phyloP scores from a whole-genome alignment of 1,140 invertebrate species.

The Drosophila littoralis region DNA sequence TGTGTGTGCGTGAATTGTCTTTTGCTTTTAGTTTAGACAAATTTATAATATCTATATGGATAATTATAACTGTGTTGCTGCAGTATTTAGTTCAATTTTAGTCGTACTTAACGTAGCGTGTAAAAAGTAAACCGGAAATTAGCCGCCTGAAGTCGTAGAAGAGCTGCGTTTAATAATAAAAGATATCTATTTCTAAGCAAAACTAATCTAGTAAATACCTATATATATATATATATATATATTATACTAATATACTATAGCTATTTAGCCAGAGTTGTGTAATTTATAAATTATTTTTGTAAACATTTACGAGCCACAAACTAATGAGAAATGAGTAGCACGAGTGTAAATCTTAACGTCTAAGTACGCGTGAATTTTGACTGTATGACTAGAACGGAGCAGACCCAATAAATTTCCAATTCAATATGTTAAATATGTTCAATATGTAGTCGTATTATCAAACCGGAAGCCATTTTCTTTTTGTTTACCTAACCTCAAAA shows the following conservation, averaged over 20 bases:
- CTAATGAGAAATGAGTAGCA: slow-evolving; percentile 17
- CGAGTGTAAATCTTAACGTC: slow-evolving; percentile 20
- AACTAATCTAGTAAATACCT: slow-evolving; percentile 43
- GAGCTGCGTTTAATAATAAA: slow-evolving; percentile 2
- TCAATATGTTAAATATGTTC: neutral
- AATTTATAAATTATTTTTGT: slow-evolving; percentile 81
- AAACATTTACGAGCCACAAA: slow-evolving; percentile 72
- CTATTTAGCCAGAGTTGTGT: slow-evolving; percentile 70
- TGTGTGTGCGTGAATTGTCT: slow-evolving; percentile 26
- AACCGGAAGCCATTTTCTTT: neutral
- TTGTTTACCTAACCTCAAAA: neutral
- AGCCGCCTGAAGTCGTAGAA: slow-evolving; percentile 13
- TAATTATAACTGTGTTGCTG: slow-evolving; percentile 34
- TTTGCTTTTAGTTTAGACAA: slow-evolving; percentile 66
- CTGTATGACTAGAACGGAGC: slow-evolving; percentile 12
- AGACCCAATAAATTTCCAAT: neutral
- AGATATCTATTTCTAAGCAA: slow-evolving; percentile 15
- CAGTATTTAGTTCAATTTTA: slow-evolving; percentile 58
- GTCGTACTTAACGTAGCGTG: slow-evolving; percentile 22
- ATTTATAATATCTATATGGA: slow-evolving; percentile 32
- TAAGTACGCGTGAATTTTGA: slow-evolving; percentile 20
- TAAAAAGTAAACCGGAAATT: slow-evolving; percentile 14
- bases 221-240: slow-evolving; percentile 23
- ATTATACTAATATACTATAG: slow-evolving; percentile 33
- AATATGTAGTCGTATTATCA: neutral